A percentile compares a stretch with the other conserved stretches of the same genome.
Conservation (phyloP, 2,113 vertebrate genomes). For the Nymphicus hollandicus region DNA sequence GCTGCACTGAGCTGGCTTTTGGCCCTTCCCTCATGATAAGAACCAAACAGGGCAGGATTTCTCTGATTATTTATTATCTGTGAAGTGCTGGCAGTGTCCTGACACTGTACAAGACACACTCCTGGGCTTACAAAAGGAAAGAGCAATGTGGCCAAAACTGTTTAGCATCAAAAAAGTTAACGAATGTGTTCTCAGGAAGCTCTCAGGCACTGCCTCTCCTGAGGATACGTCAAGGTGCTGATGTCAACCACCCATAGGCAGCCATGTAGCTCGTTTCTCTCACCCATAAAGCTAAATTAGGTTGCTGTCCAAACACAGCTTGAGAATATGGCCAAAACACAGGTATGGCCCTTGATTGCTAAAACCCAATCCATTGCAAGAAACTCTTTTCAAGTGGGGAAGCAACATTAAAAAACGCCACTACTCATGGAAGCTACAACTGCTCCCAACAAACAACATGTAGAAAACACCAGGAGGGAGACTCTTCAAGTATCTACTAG, state of each 20-base stretch:
- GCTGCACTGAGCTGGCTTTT: not conserved
- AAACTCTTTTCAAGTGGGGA: not conserved
- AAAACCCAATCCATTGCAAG: slow-evolving; percentile 7
- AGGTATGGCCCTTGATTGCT: not conserved
- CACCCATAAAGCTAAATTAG: not conserved
- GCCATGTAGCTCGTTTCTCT: not conserved
- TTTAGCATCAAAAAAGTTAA: slow-evolving; percentile 5
- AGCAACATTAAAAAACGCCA: slow-evolving; percentile 41
- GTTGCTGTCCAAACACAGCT: slow-evolving; percentile 23
- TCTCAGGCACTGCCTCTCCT: not conserved
- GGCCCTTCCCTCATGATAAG: not conserved
- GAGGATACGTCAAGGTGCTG: not conserved
- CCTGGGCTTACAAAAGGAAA: slow-evolving; percentile 22
- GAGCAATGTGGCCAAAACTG: slow-evolving; percentile 24
- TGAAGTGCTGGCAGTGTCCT: not conserved
- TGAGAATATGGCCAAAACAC: not conserved
- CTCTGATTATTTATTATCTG: slow-evolving; percentile 56
- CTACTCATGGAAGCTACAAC: slow-evolving; percentile 1
- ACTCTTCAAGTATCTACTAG: slow-evolving; percentile 12
- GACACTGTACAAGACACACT: not conserved
- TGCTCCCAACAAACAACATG: not conserved
- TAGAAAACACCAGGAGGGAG: slow-evolving; percentile 15
- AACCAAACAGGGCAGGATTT: slow-evolving; percentile 26
- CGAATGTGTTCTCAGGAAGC: not conserved
- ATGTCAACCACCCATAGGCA: not conserved